phyloP scores from a whole-genome alignment of 2,113 vertebrate genomes.

The Nothoprocta pentlandii region DNA sequence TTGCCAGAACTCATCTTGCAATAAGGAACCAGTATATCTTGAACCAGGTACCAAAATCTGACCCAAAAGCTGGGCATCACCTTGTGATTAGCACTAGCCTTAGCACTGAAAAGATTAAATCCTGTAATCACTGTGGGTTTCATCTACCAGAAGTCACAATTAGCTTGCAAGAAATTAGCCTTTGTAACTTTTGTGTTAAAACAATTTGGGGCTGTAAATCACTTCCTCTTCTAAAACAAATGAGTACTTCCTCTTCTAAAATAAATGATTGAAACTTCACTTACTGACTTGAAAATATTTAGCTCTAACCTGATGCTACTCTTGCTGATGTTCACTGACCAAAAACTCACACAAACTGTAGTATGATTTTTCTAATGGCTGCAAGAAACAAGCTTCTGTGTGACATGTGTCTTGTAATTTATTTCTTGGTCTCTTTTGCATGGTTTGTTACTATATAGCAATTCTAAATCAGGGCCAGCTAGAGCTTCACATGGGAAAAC shows the following conservation, averaged over 20 bases:
- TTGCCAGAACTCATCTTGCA: not conserved
- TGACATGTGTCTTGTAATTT: not conserved
- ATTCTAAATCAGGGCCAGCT: not conserved
- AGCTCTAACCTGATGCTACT: not conserved
- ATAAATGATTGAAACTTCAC: not conserved
- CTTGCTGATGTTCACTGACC: not conserved
- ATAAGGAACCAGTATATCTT: not conserved
- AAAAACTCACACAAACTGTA: not conserved
- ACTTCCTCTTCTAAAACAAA: not conserved
- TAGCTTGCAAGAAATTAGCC: not conserved
- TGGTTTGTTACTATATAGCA: not conserved
- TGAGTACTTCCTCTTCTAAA: not conserved
- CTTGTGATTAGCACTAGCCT: not conserved
- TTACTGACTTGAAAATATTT: not conserved
- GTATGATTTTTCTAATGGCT: not conserved
- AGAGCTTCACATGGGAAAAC: not conserved
- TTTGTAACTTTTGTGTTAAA: not conserved
- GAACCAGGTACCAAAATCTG: not conserved
- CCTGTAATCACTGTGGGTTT: not conserved
- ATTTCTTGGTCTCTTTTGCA: not conserved
- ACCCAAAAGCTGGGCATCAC: not conserved
- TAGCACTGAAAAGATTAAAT: not conserved
- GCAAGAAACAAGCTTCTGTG: not conserved
- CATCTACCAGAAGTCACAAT: conserved; percentile 12
- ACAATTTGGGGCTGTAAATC: not conserved